Conservation (phyloP, 2,888 invertebrate species). For the Xiphydria camelus region DNA sequence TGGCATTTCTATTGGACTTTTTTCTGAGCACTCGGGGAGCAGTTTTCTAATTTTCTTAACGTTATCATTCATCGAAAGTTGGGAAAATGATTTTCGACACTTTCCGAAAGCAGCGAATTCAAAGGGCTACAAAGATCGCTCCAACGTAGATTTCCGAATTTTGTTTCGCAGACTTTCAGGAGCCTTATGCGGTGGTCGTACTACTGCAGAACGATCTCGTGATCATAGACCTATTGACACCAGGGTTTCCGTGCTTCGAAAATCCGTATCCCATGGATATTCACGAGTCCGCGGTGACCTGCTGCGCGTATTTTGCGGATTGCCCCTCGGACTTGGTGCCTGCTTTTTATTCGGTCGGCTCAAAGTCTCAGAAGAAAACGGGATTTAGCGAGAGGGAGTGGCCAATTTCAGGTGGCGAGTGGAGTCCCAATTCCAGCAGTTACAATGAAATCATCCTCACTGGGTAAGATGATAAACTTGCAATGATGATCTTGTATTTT, state of each 20-base stretch:
- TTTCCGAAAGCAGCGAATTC: too few relatives aligned
- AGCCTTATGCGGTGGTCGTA: conserved; percentile 97
- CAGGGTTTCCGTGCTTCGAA: conserved; percentile 98
- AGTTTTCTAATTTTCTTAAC: too few relatives aligned
- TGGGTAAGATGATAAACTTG: conserved; percentile 67
- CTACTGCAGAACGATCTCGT: conserved; percentile 97
- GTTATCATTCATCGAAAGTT: too few relatives aligned
- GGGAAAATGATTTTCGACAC: too few relatives aligned
- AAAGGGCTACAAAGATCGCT: too few relatives aligned
- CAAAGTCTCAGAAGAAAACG: conserved; percentile 69
- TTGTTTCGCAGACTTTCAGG: conserved; percentile 87
- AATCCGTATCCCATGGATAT: conserved; percentile 99
- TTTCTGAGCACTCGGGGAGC: too few relatives aligned
- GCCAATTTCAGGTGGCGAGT: conserved; percentile 96
- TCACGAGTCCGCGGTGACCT: conserved; percentile 98
- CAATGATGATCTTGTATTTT: background rate
- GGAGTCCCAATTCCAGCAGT: conserved; percentile 93
- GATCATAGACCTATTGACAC: conserved; percentile 92
- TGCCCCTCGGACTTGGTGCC: conserved; percentile 98
- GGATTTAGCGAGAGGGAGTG: conserved; percentile 92
- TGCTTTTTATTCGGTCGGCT: conserved; percentile 95
- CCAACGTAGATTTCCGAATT: too few relatives aligned
- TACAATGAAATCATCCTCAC: conserved; percentile 98
- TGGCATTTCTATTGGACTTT: too few relatives aligned
- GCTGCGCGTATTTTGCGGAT: conserved; percentile 95